These are phyloP conservation scores for Apis cerana DNA, from an alignment of 1,140 invertebrate genomes.

Conservation along the genomic window DNA sequence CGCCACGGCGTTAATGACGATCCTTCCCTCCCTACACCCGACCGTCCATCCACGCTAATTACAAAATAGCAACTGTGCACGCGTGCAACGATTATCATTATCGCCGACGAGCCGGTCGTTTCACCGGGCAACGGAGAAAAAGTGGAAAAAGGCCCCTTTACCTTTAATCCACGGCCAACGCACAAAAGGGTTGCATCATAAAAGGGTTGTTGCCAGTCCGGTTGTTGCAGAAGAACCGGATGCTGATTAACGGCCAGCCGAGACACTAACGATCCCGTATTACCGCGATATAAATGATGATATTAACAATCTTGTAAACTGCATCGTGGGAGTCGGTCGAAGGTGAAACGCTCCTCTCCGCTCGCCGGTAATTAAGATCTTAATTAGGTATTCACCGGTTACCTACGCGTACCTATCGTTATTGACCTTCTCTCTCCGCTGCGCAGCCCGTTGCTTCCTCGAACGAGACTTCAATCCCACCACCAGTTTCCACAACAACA, in stretches of 20 bases:
- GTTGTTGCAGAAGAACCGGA: conserved; percentile 42
- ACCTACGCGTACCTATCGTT: conserved; percentile 36
- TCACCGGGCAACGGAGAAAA: neutral
- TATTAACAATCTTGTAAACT: conserved; percentile 76
- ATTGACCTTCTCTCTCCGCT: conserved; percentile 49
- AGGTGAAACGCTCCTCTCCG: conserved; percentile 68
- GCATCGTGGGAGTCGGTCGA: conserved; percentile 77
- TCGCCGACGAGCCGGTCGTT: conserved; percentile 6
- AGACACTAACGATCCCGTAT: conserved; percentile 65
- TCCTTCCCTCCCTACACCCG: neutral
- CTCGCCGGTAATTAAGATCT: conserved; percentile 75
- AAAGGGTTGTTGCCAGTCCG: conserved; percentile 53
- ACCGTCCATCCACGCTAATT: conserved; percentile 32
- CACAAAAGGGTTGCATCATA: conserved; percentile 61
- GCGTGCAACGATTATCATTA: conserved; percentile 44
- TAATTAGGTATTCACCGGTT: conserved; percentile 77
- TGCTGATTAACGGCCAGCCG: conserved; percentile 60
- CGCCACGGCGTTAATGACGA: conserved; percentile 44
- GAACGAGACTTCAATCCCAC: too few species aligned
- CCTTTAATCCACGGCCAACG: conserved; percentile 44
- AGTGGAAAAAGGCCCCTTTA: neutral
- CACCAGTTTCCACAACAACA: too few species aligned
- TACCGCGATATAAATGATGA: conserved; percentile 72
- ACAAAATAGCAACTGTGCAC: conserved; percentile 32
- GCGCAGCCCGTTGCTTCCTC: too few species aligned